These are phyloP conservation scores for Zaprionus lineosus DNA, from an alignment of 2,888 invertebrate genomes.

Conservation along the genomic window DNA sequence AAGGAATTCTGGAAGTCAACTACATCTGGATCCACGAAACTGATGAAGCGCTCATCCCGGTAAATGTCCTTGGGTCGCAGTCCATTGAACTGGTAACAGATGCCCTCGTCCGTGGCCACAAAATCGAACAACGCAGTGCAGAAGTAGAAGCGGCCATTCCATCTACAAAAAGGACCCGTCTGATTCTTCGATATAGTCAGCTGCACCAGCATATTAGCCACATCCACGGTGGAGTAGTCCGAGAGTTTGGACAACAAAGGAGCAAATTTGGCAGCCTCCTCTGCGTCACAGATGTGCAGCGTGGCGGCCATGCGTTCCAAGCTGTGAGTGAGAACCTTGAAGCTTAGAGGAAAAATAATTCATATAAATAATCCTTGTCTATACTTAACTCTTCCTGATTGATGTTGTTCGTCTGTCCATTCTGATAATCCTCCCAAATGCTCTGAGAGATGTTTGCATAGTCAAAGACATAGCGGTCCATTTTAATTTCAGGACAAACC, in stretches of 20 bases:
- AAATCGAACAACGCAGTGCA: constrained; percentile 77
- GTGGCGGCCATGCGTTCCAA: constrained; percentile 74
- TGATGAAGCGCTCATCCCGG: constrained; percentile 70
- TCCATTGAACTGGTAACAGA: constrained; percentile 82
- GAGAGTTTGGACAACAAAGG: constrained; percentile 54
- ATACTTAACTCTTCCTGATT: constrained; percentile 64
- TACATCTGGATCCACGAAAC: constrained; percentile 68
- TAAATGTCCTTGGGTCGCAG: constrained; percentile 77
- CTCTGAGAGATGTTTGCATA: constrained; percentile 67
- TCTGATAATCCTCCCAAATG: constrained; percentile 59
- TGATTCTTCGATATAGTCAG: constrained; percentile 76
- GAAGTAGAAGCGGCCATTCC: constrained; percentile 81
- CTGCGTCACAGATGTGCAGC: constrained; percentile 80
- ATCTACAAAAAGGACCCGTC: constrained; percentile 79
- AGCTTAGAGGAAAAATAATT: no score
- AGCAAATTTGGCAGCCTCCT: constrained; percentile 68
- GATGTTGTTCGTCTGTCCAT: constrained; percentile 30
- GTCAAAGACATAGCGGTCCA: constrained; percentile 75
- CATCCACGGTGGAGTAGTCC: constrained; percentile 8
- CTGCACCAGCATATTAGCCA: constrained; percentile 71
- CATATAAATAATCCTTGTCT: no score
- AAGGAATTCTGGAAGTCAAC: constrained; percentile 74
- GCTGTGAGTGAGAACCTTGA: no score
- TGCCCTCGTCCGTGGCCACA: constrained; percentile 81
- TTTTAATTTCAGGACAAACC: constrained; percentile 82